phyloP scores from a whole-genome alignment of 2,797 vertebrate species.

The Carcharodon carcharias region DNA sequence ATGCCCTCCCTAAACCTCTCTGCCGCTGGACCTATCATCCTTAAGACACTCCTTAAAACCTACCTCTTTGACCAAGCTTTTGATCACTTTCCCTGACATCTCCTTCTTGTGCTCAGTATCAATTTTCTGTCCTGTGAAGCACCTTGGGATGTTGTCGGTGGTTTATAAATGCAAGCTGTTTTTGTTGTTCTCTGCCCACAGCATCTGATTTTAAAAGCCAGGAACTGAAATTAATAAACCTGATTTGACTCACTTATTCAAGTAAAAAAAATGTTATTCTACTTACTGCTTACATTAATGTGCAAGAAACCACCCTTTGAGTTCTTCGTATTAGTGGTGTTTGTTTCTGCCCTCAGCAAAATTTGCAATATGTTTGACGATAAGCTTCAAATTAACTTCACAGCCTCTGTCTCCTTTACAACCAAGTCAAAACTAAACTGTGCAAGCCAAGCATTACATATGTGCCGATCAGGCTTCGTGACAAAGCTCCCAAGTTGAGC shows the following conservation, averaged over 20 bases:
- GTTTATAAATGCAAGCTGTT: neutral
- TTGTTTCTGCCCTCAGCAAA: too few relatives aligned
- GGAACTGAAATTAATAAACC: neutral
- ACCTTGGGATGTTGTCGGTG: neutral
- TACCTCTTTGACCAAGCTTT: neutral
- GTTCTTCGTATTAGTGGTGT: too few relatives aligned
- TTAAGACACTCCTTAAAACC: neutral
- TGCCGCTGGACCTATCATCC: neutral
- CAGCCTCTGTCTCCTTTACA: neutral
- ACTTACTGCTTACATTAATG: neutral
- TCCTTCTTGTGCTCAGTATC: neutral
- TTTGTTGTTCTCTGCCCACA: neutral
- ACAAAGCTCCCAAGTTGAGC: neutral
- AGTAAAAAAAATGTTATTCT: neutral
- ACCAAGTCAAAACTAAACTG: neutral
- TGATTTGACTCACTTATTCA: neutral
- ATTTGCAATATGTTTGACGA: neutral
- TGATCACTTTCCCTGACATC: neutral
- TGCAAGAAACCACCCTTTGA: neutral
- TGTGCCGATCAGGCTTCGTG: neutral
- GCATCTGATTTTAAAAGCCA: neutral
- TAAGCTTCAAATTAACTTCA: conserved; percentile 1
- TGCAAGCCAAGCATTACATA: neutral
- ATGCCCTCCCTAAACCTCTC: neutral
- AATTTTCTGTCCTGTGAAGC: neutral